A percentile compares a stretch with the other conserved stretches of the same genome.
These are phyloP conservation scores for Pseudopleuronectes americanus DNA, from an alignment of 2,797 vertebrate species.

Conservation along the genomic window DNA sequence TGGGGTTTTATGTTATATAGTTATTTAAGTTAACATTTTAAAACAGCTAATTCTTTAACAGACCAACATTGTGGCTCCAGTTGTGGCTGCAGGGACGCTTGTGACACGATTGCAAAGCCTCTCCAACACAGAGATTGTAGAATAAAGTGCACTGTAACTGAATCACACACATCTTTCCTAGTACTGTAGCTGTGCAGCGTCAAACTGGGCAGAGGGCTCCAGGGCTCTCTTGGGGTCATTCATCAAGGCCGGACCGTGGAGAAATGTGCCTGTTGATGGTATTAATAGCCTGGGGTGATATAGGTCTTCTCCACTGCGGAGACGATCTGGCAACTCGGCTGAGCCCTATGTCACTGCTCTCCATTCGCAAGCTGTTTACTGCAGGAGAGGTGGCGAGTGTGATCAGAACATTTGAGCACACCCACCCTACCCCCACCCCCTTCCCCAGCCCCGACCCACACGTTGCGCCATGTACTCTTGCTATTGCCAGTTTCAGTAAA, in stretches of 20 bases:
- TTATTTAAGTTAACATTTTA: conserved; percentile 13
- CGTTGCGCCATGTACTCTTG: conserved; percentile 22
- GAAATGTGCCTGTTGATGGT: conserved; percentile 57
- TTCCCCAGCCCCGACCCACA: not conserved
- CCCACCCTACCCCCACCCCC: conserved; percentile 2
- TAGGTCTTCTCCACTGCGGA: conserved; percentile 60
- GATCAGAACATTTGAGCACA: conserved; percentile 8
- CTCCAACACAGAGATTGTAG: conserved; percentile 61
- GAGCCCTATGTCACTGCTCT: conserved; percentile 45
- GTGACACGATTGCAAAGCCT: conserved; percentile 46
- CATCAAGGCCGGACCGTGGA: conserved; percentile 52
- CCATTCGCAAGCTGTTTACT: conserved; percentile 12
- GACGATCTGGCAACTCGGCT: conserved; percentile 59
- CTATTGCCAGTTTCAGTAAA: conserved; percentile 34
- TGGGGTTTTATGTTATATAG: conserved; percentile 18
- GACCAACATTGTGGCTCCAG: conserved; percentile 10
- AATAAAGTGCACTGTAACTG: conserved; percentile 77
- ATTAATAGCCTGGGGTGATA: conserved; percentile 69
- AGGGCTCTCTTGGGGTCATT: conserved; percentile 56
- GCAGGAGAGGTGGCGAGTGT: conserved; percentile 13
- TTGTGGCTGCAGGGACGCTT: conserved; percentile 27
- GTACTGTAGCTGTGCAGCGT: conserved; percentile 64
- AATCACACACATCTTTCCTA: conserved; percentile 58
- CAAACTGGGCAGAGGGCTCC: conserved; percentile 51
- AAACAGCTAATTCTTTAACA: conserved; percentile 14